Conservation (phyloP, 2,888 invertebrate genomes). For the Sycophila texana region DNA sequence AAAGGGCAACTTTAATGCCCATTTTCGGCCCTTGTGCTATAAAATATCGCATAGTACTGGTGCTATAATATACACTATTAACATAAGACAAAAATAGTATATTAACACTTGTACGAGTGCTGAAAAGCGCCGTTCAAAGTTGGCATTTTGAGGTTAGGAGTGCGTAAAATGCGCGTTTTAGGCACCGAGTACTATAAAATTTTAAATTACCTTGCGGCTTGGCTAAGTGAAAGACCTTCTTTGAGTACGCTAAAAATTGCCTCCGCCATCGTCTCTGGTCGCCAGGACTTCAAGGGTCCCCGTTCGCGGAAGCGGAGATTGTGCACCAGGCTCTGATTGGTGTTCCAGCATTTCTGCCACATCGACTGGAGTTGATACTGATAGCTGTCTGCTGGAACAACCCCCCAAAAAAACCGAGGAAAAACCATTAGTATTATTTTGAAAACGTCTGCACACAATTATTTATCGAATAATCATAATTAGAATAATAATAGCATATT, state of each 20-base stretch:
- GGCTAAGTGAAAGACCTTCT: slow-evolving; percentile 91
- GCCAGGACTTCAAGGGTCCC: slow-evolving; percentile 94
- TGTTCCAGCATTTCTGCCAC: slow-evolving; percentile 98
- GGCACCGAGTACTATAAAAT: too few relatives aligned
- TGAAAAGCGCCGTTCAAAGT: too few relatives aligned
- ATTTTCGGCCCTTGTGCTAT: too few relatives aligned
- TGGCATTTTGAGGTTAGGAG: too few relatives aligned
- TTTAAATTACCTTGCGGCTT: slow-evolving; percentile 81
- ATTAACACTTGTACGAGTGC: too few relatives aligned
- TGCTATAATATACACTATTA: too few relatives aligned
- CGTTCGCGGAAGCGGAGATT: slow-evolving; percentile 93
- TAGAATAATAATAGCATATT: neutral
- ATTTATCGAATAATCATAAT: neutral
- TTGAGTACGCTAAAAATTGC: slow-evolving; percentile 94
- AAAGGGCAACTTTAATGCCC: too few relatives aligned
- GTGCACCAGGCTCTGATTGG: slow-evolving; percentile 93
- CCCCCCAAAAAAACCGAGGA: slow-evolving; percentile 69
- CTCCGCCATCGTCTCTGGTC: slow-evolving; percentile 96
- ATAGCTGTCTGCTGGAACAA: slow-evolving; percentile 90
- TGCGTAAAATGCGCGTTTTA: too few relatives aligned
- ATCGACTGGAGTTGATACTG: slow-evolving; percentile 95
- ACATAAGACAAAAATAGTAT: too few relatives aligned
- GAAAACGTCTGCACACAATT: neutral
- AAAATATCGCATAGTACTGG: too few relatives aligned
- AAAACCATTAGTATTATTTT: slow-evolving; percentile 52